Conservation (phyloP, 2,888 invertebrate genomes). For the Caenorhabditis sp. region DNA sequence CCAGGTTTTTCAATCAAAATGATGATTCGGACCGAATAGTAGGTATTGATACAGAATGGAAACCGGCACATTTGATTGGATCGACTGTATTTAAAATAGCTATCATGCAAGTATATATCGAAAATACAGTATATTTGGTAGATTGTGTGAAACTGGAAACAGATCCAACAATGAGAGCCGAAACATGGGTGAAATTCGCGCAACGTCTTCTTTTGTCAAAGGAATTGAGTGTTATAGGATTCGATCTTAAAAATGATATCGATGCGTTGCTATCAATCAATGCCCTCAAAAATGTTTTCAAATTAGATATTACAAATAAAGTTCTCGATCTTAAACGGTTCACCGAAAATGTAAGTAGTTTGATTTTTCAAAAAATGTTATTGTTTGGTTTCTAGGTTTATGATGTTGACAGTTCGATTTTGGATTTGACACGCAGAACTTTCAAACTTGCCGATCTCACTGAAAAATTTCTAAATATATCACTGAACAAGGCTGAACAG, state of each 20-base stretch:
- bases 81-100: conserved; percentile 30
- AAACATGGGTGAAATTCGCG: conserved; percentile 39
- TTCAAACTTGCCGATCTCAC: conserved; percentile 47
- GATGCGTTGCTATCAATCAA: conserved; percentile 32
- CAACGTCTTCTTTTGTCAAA: conserved; percentile 18
- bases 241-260: conserved; percentile 46
- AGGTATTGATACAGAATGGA: conserved; percentile 51
- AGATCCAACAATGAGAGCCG: neutral
- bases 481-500: conserved; percentile 46
- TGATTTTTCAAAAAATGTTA: conserved; percentile 41
- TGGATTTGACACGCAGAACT: conserved; percentile 27
- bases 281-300: conserved; percentile 4
- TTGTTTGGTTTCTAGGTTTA: conserved; percentile 19
- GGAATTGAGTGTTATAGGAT: conserved; percentile 30
- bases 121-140: conserved; percentile 29
- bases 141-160: conserved; percentile 35
- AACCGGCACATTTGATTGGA: conserved; percentile 21
- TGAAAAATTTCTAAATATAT: conserved; percentile 10
- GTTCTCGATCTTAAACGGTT: neutral
- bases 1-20: neutral
- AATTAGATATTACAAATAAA: neutral
- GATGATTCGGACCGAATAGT: conserved; percentile 7
- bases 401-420: conserved; percentile 31
- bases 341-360: conserved; percentile 27
- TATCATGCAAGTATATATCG: conserved; percentile 39